These are phyloP conservation scores for Origma solitaria DNA, from an alignment of 2,113 vertebrate genomes.

Conservation along the genomic window DNA sequence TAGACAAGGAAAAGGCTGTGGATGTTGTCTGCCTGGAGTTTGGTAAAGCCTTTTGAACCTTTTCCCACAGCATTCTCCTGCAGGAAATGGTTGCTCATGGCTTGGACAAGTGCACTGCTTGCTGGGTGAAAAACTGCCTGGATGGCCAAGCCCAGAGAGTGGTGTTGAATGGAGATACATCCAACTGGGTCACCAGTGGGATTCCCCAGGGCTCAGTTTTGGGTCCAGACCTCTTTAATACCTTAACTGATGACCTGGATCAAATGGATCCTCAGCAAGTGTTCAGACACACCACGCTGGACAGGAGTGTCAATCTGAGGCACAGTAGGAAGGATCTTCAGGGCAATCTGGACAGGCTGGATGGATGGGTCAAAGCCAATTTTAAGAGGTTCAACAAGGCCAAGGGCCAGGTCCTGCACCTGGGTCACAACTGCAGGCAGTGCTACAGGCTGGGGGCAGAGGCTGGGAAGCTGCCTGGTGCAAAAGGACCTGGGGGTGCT, in stretches of 20 bases:
- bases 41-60: background rate
- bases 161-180: background rate
- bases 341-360: background rate
- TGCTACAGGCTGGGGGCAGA: rapidly evolving
- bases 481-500: background rate
- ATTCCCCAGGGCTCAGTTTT: background rate
- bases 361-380: rapidly evolving
- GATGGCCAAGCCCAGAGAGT: background rate
- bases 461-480: rapidly evolving
- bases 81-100: background rate
- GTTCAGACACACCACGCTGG: background rate
- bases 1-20: background rate
- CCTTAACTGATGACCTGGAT: background rate
- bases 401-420: rapidly evolving
- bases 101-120: background rate
- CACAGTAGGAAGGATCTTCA: background rate
- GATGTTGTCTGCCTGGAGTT: background rate
- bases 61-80: background rate
- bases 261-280: background rate
- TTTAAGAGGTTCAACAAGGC: no score
- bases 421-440: background rate
- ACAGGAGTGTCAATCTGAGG: background rate
- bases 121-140: background rate
- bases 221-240: background rate
- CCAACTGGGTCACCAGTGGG: background rate